Evolutionary conservation across 1,140 invertebrate species (phyloP).

Genomic region (Maniola jurtina): DNA sequence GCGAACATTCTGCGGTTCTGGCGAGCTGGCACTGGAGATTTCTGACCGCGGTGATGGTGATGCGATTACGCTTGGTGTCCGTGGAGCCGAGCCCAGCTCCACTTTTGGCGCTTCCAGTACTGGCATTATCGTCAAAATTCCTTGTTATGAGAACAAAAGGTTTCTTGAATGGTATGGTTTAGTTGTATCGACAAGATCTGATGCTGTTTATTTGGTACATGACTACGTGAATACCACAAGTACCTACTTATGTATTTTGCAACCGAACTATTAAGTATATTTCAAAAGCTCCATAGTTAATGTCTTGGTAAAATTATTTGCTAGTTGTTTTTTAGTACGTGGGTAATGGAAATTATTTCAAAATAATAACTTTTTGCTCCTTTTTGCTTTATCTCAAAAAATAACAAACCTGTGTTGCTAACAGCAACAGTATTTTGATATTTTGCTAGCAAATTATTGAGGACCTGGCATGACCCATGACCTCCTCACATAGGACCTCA

Average conservation of each 20-base stretch:
- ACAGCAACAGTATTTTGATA: conserved; percentile 3
- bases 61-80: conserved; percentile 47
- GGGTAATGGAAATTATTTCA: neutral
- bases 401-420: conserved; percentile 25
- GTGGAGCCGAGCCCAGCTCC: conserved; percentile 60
- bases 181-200: too few relatives aligned
- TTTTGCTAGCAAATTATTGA: too few relatives aligned
- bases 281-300: too few relatives aligned
- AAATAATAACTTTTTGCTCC: conserved; percentile 11
- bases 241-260: too few relatives aligned
- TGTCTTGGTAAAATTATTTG: too few relatives aligned
- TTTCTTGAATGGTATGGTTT: too few relatives aligned
- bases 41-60: conserved; percentile 63
- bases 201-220: too few relatives aligned
- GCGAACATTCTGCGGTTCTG: conserved; percentile 58
- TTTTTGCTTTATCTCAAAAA: neutral
- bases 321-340: neutral
- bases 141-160: too few relatives aligned
- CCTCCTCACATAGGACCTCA: too few relatives aligned
- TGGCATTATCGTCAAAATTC: conserved; percentile 50
- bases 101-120: conserved; percentile 57
- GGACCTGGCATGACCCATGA: too few relatives aligned
- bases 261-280: too few relatives aligned
- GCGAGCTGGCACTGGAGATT: conserved; percentile 67
- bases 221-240: too few relatives aligned